Base-by-base conservation (phyloP, 2,113 vertebrate species). In the Thermophis baileyi region DNA sequence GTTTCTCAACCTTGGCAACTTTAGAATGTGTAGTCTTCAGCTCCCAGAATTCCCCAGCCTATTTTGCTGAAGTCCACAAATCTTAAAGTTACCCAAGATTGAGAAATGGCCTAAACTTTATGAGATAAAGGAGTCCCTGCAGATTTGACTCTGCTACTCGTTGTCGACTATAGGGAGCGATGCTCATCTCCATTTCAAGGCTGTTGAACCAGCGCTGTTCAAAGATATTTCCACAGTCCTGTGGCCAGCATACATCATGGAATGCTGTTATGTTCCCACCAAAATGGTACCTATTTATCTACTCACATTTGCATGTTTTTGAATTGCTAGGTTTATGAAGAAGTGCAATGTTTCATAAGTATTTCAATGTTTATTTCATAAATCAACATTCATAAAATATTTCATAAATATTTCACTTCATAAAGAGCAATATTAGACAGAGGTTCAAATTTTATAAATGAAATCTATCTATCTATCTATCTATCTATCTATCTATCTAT, bases 171-270 rank as follows among this genome's bases (percentile, higher is more conserved):
- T n/a, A 69, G 60, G 4, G 60, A 69, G 11, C 2, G 1, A 69
- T n/a, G 25, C 57, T 60, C 25, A 60, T 69, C 60, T n/a, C 4
- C 30, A n/a, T 69, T 69, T 69, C 60, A 69, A 69, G 60, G 30
- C 11, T 0, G 0, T 63, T 63, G 11, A 14, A 11, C 11, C 10
- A 63, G 60, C 0, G 1, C 4, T n/a, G 12, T 69, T 69, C 60
- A 69, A 69, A n/a, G 60, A 63, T 3, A 69, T 69, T 69, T 69
- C 30, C 30, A 69, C 0, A 14, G 30, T n/a, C 30, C 12, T 63
- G 60, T 63, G 30, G 11, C 30, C 60, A 63, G 11, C 30, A n/a
- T 63, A n/a, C 30, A 63, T 63, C 60, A 63, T 1, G 30, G 60
- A 63, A 4, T n/a, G 27, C 4, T 63, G 60, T n/a, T 63, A 63